Conservation (phyloP, 2,113 vertebrate species). For the Rhinoptilus africanus region DNA sequence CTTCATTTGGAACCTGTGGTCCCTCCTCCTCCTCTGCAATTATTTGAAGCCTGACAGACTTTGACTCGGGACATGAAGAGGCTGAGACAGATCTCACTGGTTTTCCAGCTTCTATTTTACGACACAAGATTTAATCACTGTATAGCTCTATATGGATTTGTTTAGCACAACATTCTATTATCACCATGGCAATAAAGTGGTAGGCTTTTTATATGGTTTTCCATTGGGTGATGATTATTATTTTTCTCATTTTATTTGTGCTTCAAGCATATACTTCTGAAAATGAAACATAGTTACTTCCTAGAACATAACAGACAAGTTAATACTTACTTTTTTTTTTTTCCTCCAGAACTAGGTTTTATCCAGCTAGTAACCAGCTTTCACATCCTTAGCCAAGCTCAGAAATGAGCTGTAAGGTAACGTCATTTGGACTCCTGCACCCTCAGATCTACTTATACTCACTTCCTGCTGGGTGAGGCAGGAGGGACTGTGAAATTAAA, state of each 20-base stretch:
- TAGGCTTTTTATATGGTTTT: conserved; percentile 20
- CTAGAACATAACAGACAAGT: neutral
- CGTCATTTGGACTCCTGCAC: neutral
- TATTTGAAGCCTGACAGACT: neutral
- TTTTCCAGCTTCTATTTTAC: neutral
- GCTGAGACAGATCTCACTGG: neutral
- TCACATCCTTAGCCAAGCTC: neutral
- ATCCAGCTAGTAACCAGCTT: neutral
- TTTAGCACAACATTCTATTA: conserved; percentile 40
- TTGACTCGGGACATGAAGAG: neutral
- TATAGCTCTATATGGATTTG: neutral
- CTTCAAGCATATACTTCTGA: neutral
- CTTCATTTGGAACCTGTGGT: neutral
- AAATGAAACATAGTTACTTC: conserved; percentile 12
- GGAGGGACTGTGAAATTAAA: neutral
- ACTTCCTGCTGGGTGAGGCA: neutral
- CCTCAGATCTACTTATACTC: neutral
- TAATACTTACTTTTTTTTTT: neutral
- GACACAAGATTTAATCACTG: conserved; percentile 11
- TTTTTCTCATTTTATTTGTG: conserved; percentile 33
- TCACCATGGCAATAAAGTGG: conserved; percentile 57
- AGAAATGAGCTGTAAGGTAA: neutral
- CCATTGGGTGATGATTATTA: neutral
- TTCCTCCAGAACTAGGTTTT: neutral
- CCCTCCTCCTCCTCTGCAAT: neutral